Base-by-base conservation (phyloP, 2,113 vertebrate species). In the Alligator sinensis region DNA sequence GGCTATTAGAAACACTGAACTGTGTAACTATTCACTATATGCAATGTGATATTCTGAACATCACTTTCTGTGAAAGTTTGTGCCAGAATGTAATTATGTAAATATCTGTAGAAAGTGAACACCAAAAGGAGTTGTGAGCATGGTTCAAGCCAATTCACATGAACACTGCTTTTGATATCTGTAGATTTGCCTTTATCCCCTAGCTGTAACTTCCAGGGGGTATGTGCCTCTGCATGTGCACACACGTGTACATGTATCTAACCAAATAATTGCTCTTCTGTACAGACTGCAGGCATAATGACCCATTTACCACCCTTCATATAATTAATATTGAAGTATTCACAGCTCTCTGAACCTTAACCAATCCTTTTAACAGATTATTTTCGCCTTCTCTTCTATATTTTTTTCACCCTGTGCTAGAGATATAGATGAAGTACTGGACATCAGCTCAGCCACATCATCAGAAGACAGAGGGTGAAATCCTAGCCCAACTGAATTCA, bases 241-340 rank as follows among this genome's bases (percentile, higher is more conserved):
- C 9, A 60, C 25, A 5, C 13, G n/a, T 6, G 1, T 0, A 18
- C 4, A 13, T 5, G 0, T 6, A 24, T 18, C 38, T 59, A 6
- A 80, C 3, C 8, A 38, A 24, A 15, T 7, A 68, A 8, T 34
- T 11, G 15, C 17, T 27, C 47, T 58, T 77, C 55, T 57, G 17
- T 58, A 4, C 0, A 0, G 4, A 11, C 12, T 16, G 8, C 59
- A 5, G 5, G 10, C 28, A 2, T 5, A 1, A 1, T 4, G 6
- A 9, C 3, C 34, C 18, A 5, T 0, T 1, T 1, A 7, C 14
- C 72, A 24, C 47, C 11, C 61, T 11, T 13, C 60, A 11, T 27
- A 24, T 3, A 9, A 2, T 25, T 28, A 22, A 1, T 18, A 2
- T 55, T 54, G 38, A 58, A 57, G 30, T 57, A 9, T 5, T 12